Conservation (phyloP, 30 jellyfish, hydroid and myxozoan genomes). For the Turritopsis rubra region DNA sequence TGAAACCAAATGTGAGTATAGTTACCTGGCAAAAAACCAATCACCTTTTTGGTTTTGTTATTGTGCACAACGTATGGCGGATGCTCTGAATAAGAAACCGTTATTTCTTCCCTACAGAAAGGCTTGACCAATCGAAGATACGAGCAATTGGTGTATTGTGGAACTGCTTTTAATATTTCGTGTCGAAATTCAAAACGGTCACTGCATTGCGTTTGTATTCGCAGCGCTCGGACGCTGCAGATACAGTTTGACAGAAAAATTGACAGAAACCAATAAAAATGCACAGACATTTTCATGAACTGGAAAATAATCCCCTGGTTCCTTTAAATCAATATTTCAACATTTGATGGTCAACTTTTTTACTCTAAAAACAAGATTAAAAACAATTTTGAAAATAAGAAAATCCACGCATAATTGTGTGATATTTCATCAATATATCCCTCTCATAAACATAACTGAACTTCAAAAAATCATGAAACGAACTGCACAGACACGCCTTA, state of each 20-base stretch:
- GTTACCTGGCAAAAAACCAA: background rate
- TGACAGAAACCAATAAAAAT: background rate
- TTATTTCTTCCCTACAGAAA: background rate
- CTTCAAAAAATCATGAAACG: too few relatives aligned
- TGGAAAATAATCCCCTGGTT: too few relatives aligned
- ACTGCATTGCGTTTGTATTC: background rate
- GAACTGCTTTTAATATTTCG: background rate
- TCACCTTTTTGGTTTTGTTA: background rate
- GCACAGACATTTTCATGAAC: background rate
- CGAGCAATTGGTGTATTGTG: background rate
- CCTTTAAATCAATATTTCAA: too few relatives aligned
- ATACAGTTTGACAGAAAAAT: background rate
- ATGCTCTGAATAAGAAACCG: background rate
- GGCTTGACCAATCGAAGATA: background rate
- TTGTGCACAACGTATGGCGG: background rate
- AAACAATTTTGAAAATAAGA: too few relatives aligned
- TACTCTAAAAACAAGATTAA: too few relatives aligned
- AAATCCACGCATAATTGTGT: too few relatives aligned
- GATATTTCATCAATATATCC: too few relatives aligned
- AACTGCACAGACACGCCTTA: too few relatives aligned
- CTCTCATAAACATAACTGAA: too few relatives aligned
- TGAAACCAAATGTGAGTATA: too few relatives aligned
- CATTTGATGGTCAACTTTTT: too few relatives aligned
- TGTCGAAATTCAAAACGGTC: background rate
- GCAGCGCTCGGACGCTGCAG: background rate